These are phyloP conservation scores for Tipula unca DNA, from an alignment of 2,888 invertebrate genomes.

Conservation along the genomic window DNA sequence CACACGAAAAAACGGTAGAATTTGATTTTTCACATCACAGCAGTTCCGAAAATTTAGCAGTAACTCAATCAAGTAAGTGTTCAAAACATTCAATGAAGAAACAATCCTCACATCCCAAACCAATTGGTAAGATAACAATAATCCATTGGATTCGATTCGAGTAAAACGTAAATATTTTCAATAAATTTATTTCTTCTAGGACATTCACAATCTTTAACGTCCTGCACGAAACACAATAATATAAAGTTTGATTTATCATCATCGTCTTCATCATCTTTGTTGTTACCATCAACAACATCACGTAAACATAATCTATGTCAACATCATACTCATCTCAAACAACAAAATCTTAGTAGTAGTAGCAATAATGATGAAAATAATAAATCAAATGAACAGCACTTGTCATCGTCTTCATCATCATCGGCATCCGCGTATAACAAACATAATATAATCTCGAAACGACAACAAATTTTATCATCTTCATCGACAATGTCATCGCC, in stretches of 20 bases:
- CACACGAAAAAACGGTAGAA: conserved; percentile 42
- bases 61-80: not conserved
- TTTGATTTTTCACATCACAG: conserved; percentile 43
- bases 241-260: conserved; percentile 3
- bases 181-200: not conserved
- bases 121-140: not conserved
- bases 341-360: conserved; percentile 21
- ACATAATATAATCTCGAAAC: conserved; percentile 25
- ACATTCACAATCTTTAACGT: not conserved
- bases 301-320: not conserved
- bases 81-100: conserved; percentile 14
- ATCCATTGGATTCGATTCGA: not conserved
- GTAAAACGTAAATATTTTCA: not conserved
- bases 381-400: not conserved
- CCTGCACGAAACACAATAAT: conserved; percentile 17
- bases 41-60: conserved; percentile 35
- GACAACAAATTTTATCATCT: not conserved
- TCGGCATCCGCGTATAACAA: conserved; percentile 23
- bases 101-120: not conserved
- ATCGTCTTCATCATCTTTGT: not conserved
- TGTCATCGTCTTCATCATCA: conserved; percentile 25
- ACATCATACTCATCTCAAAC: conserved; percentile 21
- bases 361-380: not conserved
- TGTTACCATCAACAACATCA: conserved; percentile 3
- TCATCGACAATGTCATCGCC: not conserved